Base-by-base conservation (phyloP, 2,797 vertebrate species). In the Tarsius wallacei region DNA sequence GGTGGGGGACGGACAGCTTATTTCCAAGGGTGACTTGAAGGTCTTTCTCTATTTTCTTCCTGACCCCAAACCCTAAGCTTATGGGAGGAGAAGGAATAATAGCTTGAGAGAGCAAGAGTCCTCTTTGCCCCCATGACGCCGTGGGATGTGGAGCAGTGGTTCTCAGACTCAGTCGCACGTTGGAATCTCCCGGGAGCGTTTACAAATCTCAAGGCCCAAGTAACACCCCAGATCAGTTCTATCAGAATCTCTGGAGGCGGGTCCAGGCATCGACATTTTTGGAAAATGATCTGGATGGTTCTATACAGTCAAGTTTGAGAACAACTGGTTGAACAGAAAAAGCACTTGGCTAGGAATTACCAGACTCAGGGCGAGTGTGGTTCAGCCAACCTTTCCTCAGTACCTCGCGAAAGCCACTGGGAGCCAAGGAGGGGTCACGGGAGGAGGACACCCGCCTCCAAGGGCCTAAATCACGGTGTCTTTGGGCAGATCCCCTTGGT, bases 1-100 rank as follows among this genome's bases (percentile, higher is more conserved):
- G 97, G 85, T 97, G 84, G 97, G 97, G 95, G 87, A 80, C 76
- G 96, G 97, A 87, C 59, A 28, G 84, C 82, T 86, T 21, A 61
- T 90, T 77, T 89, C 71, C 21, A n/a, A 61, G 74, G 68, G 90
- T 1, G 26, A 74, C 15, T 13, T 26, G 71, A 71, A 91, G 81
- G 70, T 76, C 82, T 90, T 82, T 88, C 74, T 96, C 91, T 80
- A n/a, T 91, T 87, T 91, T 57, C n/a, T 81, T 66, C 55, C 61
- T 24, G 59, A 53, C 26, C 55, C 61, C n/a, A 33, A 74, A 42
- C 73, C n/a, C 24, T 24, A 4, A 2, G 15, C 19, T 63, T 0
- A 0, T 11, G 1, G 80, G 47, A 42, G 51, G 70, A 42, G 19
- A 61, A 36, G 76, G 51, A 59, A 31, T 8, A 12, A 24, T 0